phyloP scores from a whole-genome alignment of 2,888 invertebrate species.

The Andrena praecox region DNA sequence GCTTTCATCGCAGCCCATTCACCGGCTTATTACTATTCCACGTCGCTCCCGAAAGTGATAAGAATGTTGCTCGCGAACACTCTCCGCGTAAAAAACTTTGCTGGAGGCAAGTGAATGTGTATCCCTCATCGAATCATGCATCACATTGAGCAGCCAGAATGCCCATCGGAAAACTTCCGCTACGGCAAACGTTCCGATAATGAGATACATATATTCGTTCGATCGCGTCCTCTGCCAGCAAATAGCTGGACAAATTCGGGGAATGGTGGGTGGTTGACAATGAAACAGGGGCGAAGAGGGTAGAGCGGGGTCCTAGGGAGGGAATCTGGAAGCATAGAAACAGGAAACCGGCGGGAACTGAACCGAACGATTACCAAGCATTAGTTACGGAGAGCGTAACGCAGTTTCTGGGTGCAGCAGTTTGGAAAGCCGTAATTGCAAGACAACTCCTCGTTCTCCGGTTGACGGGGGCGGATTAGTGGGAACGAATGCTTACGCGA shows the following conservation, averaged over 20 bases:
- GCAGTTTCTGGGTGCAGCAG: conserved; percentile 53
- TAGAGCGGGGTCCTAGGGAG: not conserved
- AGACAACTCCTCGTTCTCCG: conserved; percentile 58
- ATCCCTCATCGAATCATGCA: too few species aligned
- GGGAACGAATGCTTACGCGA: conserved; percentile 64
- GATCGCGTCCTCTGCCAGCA: conserved; percentile 24
- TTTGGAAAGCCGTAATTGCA: conserved; percentile 65
- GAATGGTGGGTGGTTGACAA: conserved; percentile 29
- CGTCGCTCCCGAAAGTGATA: not conserved
- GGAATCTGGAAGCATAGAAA: conserved; percentile 34
- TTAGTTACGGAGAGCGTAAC: conserved; percentile 55
- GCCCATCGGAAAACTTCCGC: not conserved
- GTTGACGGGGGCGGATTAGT: conserved; percentile 59
- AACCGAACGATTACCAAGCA: conserved; percentile 61
- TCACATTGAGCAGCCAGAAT: too few species aligned
- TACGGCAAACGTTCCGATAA: conserved; percentile 49
- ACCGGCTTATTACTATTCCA: not conserved
- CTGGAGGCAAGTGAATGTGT: too few species aligned
- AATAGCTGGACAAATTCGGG: conserved; percentile 36
- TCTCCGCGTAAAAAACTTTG: not conserved
- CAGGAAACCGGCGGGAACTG: conserved; percentile 52
- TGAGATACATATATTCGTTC: conserved; percentile 31
- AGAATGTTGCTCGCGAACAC: not conserved
- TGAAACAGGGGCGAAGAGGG: conserved; percentile 6
- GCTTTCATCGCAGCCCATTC: not conserved